Evolutionary conservation across 2,888 invertebrate species (phyloP).

Genomic region (Deilephila elpenor): DNA sequence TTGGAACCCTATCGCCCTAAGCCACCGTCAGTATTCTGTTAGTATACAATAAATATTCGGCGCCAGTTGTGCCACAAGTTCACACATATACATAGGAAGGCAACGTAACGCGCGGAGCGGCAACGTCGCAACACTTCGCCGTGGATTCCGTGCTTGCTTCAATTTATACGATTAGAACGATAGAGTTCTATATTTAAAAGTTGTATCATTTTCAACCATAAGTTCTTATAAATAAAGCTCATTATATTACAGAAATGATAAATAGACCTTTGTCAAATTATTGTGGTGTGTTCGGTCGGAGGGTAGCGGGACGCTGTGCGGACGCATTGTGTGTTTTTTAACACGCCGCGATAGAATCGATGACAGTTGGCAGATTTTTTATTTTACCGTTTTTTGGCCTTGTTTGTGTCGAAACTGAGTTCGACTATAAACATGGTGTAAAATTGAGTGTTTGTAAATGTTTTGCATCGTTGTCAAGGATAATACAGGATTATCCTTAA

Average conservation of each 20-base stretch:
- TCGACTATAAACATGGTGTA: conserved; percentile 18
- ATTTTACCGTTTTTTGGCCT: conserved; percentile 82
- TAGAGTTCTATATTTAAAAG: conserved; percentile 58
- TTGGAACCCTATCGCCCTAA: conserved; percentile 78
- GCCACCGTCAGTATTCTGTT: conserved; percentile 79
- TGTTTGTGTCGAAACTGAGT: conserved; percentile 28
- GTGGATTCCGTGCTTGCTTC: conserved; percentile 77
- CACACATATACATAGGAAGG: conserved; percentile 82
- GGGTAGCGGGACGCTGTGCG: conserved; percentile 80
- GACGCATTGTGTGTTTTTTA: conserved; percentile 81
- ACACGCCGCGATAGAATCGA: conserved; percentile 77
- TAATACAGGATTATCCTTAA: conserved; percentile 4
- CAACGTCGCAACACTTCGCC: conserved; percentile 75
- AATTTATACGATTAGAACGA: conserved; percentile 55
- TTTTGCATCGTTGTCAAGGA: conserved; percentile 7
- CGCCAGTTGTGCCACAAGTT: conserved; percentile 82
- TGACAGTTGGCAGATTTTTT: conserved; percentile 85
- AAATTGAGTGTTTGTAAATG: background rate
- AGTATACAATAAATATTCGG: conserved; percentile 85
- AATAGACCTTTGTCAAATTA: conserved; percentile 57
- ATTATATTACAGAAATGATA: conserved; percentile 34
- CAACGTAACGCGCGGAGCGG: conserved; percentile 75
- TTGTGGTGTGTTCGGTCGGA: conserved; percentile 52
- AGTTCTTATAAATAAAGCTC: conserved; percentile 13
- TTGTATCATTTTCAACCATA: conserved; percentile 47